Evolutionary conservation across 2,113 vertebrate species (phyloP), one percentile per base, ranked within the genome.

Genomic region (Xenopus borealis): DNA sequence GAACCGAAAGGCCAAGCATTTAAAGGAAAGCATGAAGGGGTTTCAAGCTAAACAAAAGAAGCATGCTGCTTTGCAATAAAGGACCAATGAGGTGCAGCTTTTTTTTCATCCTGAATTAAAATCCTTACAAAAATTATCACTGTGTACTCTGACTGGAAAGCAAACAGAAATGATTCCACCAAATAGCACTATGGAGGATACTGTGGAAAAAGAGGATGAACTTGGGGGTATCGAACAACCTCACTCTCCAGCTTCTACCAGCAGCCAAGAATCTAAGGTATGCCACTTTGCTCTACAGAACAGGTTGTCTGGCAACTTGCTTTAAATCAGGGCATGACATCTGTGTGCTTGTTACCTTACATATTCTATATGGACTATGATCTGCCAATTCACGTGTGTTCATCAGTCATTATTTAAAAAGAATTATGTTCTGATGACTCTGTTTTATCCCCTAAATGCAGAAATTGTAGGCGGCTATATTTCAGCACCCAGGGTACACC

Each of bases 231-330:
- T 19, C 7, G 63, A 72, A 45, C 69, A 78, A 57, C 76, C 76
- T 44, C 70, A 71, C 23, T 78, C 76, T 52, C 69, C 76, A 61
- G 69, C 69, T 47, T 78, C 76, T 4, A 71, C 76, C 12, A 68
- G 69, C 30, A 78, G 76, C 46, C 76, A 78, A 61, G 76, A 78
- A 72, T 78, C 76, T 47, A 78, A 78, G 76, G 76, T 78, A 78
- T 77, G 33, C 62, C 23, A 17, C 1, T 63, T 63, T 46, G 18
- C 12, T 44, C 40, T 6, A 40, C 33, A 9, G 5, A 16, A 11
- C 52, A 55, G 53, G 3, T n/a, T 55, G 33, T 40, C 3, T 40
- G 5, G 59, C 11, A 17, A 13, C 33, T 40, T 40, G 33, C 33
- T 40, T 40, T 40, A 40, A 40, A 40, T 40, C 33, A 40, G 33